phyloP scores from a whole-genome alignment of 2,888 invertebrate species.

The Heliconius cydno region DNA sequence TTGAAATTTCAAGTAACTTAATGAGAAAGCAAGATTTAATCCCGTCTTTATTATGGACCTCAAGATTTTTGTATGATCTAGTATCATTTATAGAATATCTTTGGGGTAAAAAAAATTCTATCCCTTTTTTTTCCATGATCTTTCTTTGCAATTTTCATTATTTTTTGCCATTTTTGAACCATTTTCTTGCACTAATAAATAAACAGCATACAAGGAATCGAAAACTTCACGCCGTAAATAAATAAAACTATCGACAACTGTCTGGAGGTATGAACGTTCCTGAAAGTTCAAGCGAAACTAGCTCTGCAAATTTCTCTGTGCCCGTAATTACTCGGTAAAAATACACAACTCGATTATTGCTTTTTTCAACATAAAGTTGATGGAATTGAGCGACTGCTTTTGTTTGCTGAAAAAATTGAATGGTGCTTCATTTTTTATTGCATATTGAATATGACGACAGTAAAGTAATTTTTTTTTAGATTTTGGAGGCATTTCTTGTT shows the following conservation, averaged over 20 bases:
- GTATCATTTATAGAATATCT: no score
- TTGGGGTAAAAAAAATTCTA: no score
- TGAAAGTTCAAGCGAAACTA: slow-evolving; percentile 42
- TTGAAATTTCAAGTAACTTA: no score
- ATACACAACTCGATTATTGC: slow-evolving; percentile 47
- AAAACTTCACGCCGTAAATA: background rate
- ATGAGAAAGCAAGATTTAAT: no score
- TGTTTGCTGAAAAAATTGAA: slow-evolving; percentile 31
- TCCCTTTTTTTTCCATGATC: no score
- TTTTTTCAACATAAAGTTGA: slow-evolving; percentile 44
- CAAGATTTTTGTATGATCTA: no score
- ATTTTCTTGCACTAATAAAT: background rate
- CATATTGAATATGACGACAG: background rate
- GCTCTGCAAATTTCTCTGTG: slow-evolving; percentile 42
- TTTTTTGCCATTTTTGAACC: no score
- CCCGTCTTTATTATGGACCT: no score
- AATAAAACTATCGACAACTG: slow-evolving; percentile 9
- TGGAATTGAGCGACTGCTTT: slow-evolving; percentile 41
- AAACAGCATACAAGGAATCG: background rate
- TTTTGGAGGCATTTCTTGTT: no score
- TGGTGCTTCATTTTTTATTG: background rate
- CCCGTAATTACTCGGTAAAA: slow-evolving; percentile 49
- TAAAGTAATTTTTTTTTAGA: background rate
- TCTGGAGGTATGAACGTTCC: slow-evolving; percentile 34
- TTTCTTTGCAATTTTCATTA: no score